Base-by-base conservation (phyloP, 2,888 invertebrate genomes). In the Aphodius granarius region DNA sequence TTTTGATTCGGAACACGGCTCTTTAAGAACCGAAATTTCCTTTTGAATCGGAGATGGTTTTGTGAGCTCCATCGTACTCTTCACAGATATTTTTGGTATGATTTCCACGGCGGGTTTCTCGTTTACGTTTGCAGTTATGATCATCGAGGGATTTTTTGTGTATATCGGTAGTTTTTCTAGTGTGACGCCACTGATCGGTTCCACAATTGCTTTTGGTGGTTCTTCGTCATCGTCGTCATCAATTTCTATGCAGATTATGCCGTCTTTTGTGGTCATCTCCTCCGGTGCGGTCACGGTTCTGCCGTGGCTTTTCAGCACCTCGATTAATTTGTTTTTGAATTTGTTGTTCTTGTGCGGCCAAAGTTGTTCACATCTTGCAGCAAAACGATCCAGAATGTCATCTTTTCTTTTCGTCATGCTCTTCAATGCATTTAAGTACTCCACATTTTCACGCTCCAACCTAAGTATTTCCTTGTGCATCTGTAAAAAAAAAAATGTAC, bases 181-280 rank as follows among this genome's bases (percentile, higher is more conserved):
- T 19, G 21, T 71, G 21, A 43, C 9, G 15, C 2, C 9, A 62
- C 9, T 21, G 71, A 15, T 71, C n/a, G 19, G 16, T 62, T 72
- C 63, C 15, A 63, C 5, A 20, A 9, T 43, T 43, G 13, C 13
- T 43, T 43, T 13, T 43, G 13, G 43, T 43, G 43, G 43, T 43
- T 1, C 43, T 43, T 43, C 23, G n/a, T 76, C 76, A 17, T 73
- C 76, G 4, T 76, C 76, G 0, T 73, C 72, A 66, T 76, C 76
- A 9, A 63, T 66, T 17, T 74, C 74, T 4, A 76, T 63, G 16
- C 76, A 76, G 20, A 74, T 74, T 4, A 76, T 62, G 17, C 74
- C 76, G 17, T 63, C 73, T 13, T 2, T 13, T 16, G n/a, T n/a
- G 16, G 5, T 18, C 1, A 0, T n/a, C 13, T 66, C 17, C 17